Percentiles rank a stretch among this genome's conserved stretches.
Evolutionary conservation across 2,888 invertebrate genomes (phyloP).

Genomic region (Eulithis prunata): DNA sequence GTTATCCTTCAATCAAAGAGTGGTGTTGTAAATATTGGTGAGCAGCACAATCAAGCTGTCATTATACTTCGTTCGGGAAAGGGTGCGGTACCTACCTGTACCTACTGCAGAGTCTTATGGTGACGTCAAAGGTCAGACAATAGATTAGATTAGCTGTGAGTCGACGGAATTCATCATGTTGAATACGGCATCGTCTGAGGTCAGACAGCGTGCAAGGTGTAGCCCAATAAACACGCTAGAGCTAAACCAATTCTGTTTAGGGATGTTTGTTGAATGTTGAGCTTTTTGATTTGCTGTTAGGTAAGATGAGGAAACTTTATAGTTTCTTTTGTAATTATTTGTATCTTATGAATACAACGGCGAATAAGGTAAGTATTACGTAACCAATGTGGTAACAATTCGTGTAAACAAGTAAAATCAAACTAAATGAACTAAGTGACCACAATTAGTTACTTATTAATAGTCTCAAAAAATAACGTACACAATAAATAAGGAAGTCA

Average conservation of each 20-base stretch:
- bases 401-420: too few species aligned
- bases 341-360: too few species aligned
- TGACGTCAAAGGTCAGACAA: constrained; percentile 36
- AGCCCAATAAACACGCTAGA: constrained; percentile 1
- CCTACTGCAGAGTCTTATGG: constrained; percentile 19
- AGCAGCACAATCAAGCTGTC: constrained; percentile 46
- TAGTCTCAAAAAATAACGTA: constrained; percentile 8
- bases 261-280: too few species aligned
- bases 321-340: too few species aligned
- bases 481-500: constrained; percentile 12
- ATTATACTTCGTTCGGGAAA: constrained; percentile 37
- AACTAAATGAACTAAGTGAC: too few species aligned
- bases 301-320: too few species aligned
- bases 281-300: too few species aligned
- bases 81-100: constrained; percentile 39
- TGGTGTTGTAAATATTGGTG: constrained; percentile 49
- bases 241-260: background rate
- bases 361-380: too few species aligned
- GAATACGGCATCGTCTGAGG: constrained; percentile 16
- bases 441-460: too few species aligned
- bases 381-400: too few species aligned
- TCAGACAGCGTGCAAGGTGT: constrained; percentile 16
- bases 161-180: constrained; percentile 29
- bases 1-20: constrained; percentile 42
- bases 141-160: constrained; percentile 37